A percentile compares a stretch with the other conserved stretches of the same genome.
Conservation (phyloP, 2,888 invertebrate genomes). For the Deilephila elpenor region DNA sequence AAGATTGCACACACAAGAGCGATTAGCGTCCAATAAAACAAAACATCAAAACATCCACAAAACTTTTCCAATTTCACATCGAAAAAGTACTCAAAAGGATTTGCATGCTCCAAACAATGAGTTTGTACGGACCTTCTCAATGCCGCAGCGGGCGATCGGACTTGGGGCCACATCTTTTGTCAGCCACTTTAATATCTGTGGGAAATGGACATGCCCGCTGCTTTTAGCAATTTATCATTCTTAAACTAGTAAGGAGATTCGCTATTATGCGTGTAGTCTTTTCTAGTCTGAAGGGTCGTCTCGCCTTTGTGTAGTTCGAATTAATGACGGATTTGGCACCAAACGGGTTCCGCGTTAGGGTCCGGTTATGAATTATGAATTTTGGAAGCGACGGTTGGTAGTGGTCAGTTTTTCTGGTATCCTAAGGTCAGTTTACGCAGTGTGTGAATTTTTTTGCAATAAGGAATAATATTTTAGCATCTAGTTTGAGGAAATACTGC, state of each 20-base stretch:
- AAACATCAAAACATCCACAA: slow-evolving; percentile 59
- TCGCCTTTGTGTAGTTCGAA: slow-evolving; percentile 72
- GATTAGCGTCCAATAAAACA: slow-evolving; percentile 64
- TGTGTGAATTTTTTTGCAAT: background rate
- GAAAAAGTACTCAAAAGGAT: slow-evolving; percentile 76
- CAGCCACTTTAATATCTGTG: slow-evolving; percentile 82
- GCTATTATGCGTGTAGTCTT: slow-evolving; percentile 69
- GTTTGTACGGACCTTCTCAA: slow-evolving; percentile 78
- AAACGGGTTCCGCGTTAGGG: slow-evolving; percentile 72
- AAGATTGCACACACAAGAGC: slow-evolving; percentile 30
- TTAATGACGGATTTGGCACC: slow-evolving; percentile 71
- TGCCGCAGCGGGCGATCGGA: slow-evolving; percentile 77
- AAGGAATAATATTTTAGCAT: background rate
- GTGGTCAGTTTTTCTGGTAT: slow-evolving; percentile 40
- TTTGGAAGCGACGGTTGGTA: slow-evolving; percentile 63
- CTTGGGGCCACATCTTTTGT: slow-evolving; percentile 75
- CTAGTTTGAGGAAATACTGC: background rate
- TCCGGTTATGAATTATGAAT: slow-evolving; percentile 80
- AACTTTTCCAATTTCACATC: slow-evolving; percentile 82
- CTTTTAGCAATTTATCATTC: slow-evolving; percentile 84
- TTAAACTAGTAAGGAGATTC: slow-evolving; percentile 79
- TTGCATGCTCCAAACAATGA: slow-evolving; percentile 78
- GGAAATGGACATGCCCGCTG: slow-evolving; percentile 83
- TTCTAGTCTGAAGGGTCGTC: slow-evolving; percentile 71
- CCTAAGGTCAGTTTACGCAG: background rate